Conservation (phyloP, 2,113 vertebrate genomes). For the Sialia sialis region DNA sequence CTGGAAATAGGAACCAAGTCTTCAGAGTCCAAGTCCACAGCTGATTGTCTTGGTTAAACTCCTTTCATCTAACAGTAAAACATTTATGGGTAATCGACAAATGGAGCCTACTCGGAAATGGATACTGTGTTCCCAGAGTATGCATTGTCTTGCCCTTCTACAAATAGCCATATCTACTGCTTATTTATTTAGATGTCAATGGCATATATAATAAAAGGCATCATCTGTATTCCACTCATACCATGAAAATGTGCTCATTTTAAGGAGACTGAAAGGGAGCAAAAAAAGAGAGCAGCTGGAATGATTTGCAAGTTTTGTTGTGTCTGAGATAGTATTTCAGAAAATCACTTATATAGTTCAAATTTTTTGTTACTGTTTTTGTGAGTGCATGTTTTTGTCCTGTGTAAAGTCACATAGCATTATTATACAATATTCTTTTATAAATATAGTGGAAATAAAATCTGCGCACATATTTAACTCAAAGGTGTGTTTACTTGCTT, state of each 20-base stretch:
- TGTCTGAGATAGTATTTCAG: background rate
- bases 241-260: background rate
- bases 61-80: background rate
- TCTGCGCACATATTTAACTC: background rate
- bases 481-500: background rate
- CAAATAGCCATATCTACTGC: background rate
- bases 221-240: background rate
- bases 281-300: background rate
- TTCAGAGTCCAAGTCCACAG: background rate
- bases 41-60: background rate
- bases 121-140: background rate
- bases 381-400: background rate
- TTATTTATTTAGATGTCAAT: background rate
- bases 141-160: background rate
- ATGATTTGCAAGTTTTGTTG: background rate
- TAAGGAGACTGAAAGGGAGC: background rate
- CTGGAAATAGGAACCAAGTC: background rate
- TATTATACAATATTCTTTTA: background rate
- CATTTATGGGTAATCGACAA: background rate
- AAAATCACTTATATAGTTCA: background rate
- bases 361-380: background rate
- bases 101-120: background rate
- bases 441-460: background rate
- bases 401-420: background rate
- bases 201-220: background rate